These are phyloP conservation scores for Heterochromis multidens DNA, from an alignment of 2,113 vertebrate species.

Conservation along the genomic window DNA sequence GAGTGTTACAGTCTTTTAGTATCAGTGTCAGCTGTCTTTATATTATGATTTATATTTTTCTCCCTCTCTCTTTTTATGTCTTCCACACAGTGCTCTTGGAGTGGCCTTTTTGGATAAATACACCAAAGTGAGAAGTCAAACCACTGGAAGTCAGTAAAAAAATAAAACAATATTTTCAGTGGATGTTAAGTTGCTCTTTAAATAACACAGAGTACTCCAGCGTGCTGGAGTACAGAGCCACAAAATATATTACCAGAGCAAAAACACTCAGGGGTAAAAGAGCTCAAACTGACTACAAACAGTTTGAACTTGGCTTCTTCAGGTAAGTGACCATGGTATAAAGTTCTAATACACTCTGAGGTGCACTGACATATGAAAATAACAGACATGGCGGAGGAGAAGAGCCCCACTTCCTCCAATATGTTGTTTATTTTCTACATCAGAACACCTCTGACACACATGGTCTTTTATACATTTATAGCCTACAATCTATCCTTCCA, in stretches of 20 bases:
- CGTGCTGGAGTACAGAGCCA: not conserved
- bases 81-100: not conserved
- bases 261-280: not conserved
- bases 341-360: not conserved
- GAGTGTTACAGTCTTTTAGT: not conserved
- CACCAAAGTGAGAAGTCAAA: not conserved
- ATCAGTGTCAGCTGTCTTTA: not conserved
- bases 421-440: not conserved
- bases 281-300: not conserved
- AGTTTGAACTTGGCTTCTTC: not conserved
- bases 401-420: not conserved
- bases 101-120: not conserved
- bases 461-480: no score
- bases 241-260: not conserved
- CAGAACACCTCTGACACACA: not conserved
- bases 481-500: constrained; percentile 45
- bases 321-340: constrained; percentile 15
- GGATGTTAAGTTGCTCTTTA: not conserved
- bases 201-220: not conserved
- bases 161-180: not conserved
- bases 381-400: not conserved
- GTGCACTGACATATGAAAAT: not conserved
- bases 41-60: not conserved
- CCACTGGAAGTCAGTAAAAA: not conserved
- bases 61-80: not conserved